A percentile compares a stretch with the other conserved stretches of the same genome.
Conservation (phyloP, 2,113 vertebrate genomes). For the Dendrocopos noguchii region DNA sequence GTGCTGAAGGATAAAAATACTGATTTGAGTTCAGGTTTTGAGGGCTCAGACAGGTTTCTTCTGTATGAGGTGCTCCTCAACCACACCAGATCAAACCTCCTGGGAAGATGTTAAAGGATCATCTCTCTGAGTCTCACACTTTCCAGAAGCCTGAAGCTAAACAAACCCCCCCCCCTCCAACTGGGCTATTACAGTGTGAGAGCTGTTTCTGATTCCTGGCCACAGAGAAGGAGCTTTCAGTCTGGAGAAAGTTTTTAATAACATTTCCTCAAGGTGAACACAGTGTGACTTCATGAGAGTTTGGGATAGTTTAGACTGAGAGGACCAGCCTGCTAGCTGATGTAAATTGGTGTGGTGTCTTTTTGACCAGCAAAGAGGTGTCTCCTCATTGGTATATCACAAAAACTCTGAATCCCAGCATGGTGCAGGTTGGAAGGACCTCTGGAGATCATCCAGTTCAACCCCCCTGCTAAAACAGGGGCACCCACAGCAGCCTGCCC, state of each 20-base stretch:
- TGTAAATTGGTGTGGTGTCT: background rate
- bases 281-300: no score
- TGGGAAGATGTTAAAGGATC: background rate
- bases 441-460: no score
- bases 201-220: background rate
- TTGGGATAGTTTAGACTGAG: background rate
- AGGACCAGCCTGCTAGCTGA: background rate
- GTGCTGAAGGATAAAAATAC: background rate
- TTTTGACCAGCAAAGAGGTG: background rate
- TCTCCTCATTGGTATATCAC: accelerated
- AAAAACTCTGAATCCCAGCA: background rate
- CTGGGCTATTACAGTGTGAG: accelerated
- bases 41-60: background rate
- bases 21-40: accelerated
- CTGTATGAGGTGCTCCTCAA: accelerated
- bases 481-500: no score
- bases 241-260: background rate
- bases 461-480: no score
- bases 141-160: background rate
- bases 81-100: accelerated
- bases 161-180: background rate
- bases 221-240: background rate
- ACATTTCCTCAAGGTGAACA: background rate
- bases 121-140: accelerated
- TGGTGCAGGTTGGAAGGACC: background rate